Base-by-base conservation (phyloP, 2,797 vertebrate genomes). In the Mus minutoides region DNA sequence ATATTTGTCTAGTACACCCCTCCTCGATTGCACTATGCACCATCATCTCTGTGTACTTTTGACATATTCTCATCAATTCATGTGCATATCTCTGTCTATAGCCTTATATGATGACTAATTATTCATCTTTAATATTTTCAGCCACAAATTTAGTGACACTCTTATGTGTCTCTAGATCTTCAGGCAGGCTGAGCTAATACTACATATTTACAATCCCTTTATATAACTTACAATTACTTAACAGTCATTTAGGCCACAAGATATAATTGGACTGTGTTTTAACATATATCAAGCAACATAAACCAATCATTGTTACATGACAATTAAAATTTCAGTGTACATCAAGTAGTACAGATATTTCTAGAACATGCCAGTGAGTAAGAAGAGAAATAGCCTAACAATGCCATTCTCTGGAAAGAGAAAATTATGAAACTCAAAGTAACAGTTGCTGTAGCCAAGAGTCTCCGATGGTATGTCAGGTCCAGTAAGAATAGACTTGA, bases 401-500 rank as follows among this genome's bases (percentile, higher is more conserved):
- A 0, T 62, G n/a, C 1, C 78, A 8, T 56, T 19, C 11, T 56
- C 34, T 21, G 0, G 37, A 60, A 75, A 5, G 0, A 64, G 5
- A 5, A 82, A 37, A 37, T 3, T 43, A 5, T 77, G 37, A 21
- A 34, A 64, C 76, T 91, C 24, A 22, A 29, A 43, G 21, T 64
- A 21, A 73, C 2, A 73, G 22, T 54, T 71, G 12, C 46, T 52
- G 8, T 40, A 40, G 22, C 10, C 24, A 40, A 21, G 2, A 26
- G 10, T 73, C 8, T 29, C n/a, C 56, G 24, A 56, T 87, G 4
- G 9, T 40, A 37, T 40, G 14, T 17, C 49, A 29, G 13, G 24
- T 37, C 6, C 2, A 56, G 46, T 87, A 54, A 19, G 24, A 88
- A 11, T 29, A 49, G 22, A 3, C 17, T 37, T 73, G 14, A 88